These are phyloP conservation scores for Drosophila ustulata DNA, from an alignment of 2,888 invertebrate genomes.

Conservation along the genomic window DNA sequence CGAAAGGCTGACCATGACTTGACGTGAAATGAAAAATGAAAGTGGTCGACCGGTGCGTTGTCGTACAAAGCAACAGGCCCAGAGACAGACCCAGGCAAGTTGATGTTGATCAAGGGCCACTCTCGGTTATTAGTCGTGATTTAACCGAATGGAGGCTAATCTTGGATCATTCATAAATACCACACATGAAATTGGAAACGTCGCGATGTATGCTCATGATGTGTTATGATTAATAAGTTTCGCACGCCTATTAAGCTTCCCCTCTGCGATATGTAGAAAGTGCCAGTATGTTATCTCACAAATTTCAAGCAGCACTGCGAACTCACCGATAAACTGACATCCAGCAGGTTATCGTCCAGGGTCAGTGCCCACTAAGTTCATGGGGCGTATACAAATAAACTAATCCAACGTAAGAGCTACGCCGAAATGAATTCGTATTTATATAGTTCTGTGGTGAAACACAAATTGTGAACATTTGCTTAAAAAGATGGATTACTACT, in stretches of 20 bases:
- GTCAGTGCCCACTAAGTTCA: constrained; percentile 27
- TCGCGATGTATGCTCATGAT: constrained; percentile 35
- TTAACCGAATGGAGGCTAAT: constrained; percentile 71
- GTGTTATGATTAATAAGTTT: constrained; percentile 78
- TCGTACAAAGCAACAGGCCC: constrained; percentile 35
- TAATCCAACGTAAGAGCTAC: not conserved
- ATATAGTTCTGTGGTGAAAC: too few species aligned
- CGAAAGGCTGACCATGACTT: constrained; percentile 61
- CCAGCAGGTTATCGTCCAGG: constrained; percentile 56
- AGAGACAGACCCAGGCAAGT: not conserved
- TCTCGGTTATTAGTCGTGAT: constrained; percentile 73
- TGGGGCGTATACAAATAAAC: constrained; percentile 21
- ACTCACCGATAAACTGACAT: constrained; percentile 40
- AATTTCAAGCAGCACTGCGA: constrained; percentile 41
- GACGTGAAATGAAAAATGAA: constrained; percentile 80
- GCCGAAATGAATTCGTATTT: too few species aligned
- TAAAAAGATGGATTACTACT: not conserved
- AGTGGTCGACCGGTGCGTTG: constrained; percentile 56
- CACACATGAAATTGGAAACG: constrained; percentile 58
- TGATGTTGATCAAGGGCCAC: constrained; percentile 65
- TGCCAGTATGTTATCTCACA: constrained; percentile 35
- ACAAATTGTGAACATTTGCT: not conserved
- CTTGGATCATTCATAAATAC: constrained; percentile 73
- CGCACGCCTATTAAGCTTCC: constrained; percentile 71
- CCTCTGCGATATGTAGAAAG: constrained; percentile 43